A percentile compares a stretch with the other conserved stretches of the same genome.
These are phyloP conservation scores for Drymonia ruficornis DNA, from an alignment of 2,888 invertebrate genomes.

Conservation along the genomic window DNA sequence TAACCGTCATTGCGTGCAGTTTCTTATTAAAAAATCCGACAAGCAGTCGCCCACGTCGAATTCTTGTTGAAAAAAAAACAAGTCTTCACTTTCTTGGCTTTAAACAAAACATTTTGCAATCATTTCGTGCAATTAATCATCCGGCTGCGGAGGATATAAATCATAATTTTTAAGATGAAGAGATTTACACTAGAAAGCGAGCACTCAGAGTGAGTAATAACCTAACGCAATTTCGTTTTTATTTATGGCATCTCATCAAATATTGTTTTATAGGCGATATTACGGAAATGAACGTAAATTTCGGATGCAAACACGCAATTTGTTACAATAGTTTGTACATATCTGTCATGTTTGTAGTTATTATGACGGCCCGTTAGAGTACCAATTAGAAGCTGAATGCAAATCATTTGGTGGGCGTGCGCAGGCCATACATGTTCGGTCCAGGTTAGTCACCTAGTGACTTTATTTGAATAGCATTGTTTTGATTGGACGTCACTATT, in stretches of 20 bases:
- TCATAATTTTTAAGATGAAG: conserved; percentile 9
- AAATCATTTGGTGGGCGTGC: conserved; percentile 22
- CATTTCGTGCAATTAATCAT: background rate
- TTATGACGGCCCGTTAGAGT: conserved; percentile 11
- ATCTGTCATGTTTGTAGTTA: conserved; percentile 13
- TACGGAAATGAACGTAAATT: conserved; percentile 8
- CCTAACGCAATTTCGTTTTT: conserved; percentile 6
- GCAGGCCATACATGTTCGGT: conserved; percentile 6
- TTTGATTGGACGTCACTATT: conserved; percentile 3
- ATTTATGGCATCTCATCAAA: conserved; percentile 1
- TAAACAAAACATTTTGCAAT: background rate
- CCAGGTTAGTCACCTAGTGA: conserved; percentile 5
- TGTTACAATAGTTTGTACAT: conserved; percentile 15
- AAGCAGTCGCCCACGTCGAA: conserved; percentile 29
- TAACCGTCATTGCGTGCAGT: conserved; percentile 26
- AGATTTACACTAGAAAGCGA: conserved; percentile 14
- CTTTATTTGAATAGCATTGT: conserved; percentile 11
- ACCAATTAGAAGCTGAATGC: conserved; percentile 14
- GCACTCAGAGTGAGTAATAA: conserved; percentile 10
- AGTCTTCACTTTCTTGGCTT: background rate
- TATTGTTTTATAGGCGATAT: conserved; percentile 1
- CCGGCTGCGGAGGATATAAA: conserved; percentile 13
- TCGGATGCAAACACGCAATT: conserved; percentile 13
- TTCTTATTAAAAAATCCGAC: conserved; percentile 21
- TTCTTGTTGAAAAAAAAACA: conserved; percentile 13